Base-by-base conservation (phyloP, 2,797 vertebrate genomes). In the Coregonus suidteri region DNA sequence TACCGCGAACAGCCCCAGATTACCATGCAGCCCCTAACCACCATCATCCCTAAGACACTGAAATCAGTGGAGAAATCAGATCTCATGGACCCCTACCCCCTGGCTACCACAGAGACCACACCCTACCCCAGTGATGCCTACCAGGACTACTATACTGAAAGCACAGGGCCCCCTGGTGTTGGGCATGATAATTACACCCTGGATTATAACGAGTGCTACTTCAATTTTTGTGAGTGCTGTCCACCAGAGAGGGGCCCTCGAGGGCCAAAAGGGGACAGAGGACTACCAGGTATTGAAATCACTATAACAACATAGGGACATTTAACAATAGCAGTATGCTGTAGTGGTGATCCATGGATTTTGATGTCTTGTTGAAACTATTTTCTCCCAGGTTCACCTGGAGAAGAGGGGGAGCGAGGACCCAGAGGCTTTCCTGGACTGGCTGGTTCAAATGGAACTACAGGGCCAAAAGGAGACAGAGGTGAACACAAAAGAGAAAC, bases 221-320 rank as follows among this genome's bases (percentile, higher is more conserved):
- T 96, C 88, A 99, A 99, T 86, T 97, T 98, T 89, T 99, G 98
- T 66, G 97, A 96, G 71, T 99, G 98, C 88, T 99, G 97, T 84
- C 94, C 94, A 0, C 92, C 95, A 3, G 81, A 92, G 15, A 77
- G 73, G 34, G 97, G 96, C 0, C 95, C 93, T 64, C 94, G 88
- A 77, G 97, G 97, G 56, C 91, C 91, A 18, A 94, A 92, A 0
- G 98, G 97, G 73, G 92, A 95, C 0, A 89, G 79, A 34, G 98
- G 98, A 74, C 80, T 91, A 47, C 84, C 92, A 96, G 98, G 98
- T 98, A 95, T 47, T 54, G 53, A 9, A 30, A 73, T 20, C 7
- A 11, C 1, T 3, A 20, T 35, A 6, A 34, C n/a, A 14, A 35
- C 66, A 76, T 59, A 59, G 18, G 18, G 56, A 59, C n/a, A 4